phyloP scores from a whole-genome alignment of 2,113 vertebrate genomes.

The Corvus hawaiiensis region DNA sequence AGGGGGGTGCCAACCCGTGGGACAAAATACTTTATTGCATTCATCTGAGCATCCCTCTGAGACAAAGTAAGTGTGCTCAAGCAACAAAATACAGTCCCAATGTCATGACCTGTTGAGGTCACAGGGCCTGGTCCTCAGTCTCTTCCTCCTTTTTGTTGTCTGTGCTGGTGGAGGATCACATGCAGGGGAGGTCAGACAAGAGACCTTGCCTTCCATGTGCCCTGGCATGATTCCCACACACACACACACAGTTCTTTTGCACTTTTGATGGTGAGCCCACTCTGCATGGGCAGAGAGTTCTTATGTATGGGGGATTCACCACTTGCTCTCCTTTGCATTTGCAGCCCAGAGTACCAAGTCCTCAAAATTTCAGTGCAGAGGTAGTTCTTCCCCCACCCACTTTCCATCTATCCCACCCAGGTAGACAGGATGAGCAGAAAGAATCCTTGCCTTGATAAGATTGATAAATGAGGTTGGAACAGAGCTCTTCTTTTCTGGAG shows the following conservation, averaged over 20 bases:
- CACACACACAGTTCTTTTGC: neutral
- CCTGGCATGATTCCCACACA: neutral
- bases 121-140: neutral
- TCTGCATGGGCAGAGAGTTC: neutral
- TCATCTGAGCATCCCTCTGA: neutral
- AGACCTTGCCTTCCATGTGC: neutral
- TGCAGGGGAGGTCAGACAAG: neutral
- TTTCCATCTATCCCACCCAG: slow-evolving; percentile 60
- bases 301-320: neutral
- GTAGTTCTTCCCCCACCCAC: slow-evolving; percentile 33
- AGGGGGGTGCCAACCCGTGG: neutral
- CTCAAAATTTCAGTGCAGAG: neutral
- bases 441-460: slow-evolving; percentile 53
- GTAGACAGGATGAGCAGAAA: slow-evolving; percentile 55
- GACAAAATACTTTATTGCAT: neutral
- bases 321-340: neutral
- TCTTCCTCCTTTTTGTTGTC: neutral
- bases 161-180: neutral
- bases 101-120: neutral
- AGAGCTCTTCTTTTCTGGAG: slow-evolving; percentile 35
- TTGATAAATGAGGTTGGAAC: slow-evolving; percentile 59
- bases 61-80: neutral
- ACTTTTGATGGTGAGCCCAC: neutral
- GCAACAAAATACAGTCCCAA: neutral
- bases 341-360: neutral